A percentile compares a stretch with the other conserved stretches of the same genome.
These are phyloP conservation scores for zebrafish (Danio rerio) DNA, from an alignment of 2,113 vertebrate genomes.

Conservation along the genomic window GRCz12tu NC_133187.1:29416501-29417000, in stretches of 20 bases:
- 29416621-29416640: constrained; percentile 95
- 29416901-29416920: constrained; percentile 76
- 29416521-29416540: constrained; percentile 98
- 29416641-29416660: constrained; percentile 93
- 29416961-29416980: constrained; percentile 42
- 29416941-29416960: constrained; percentile 79
- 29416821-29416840: constrained; percentile 71
- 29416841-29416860: constrained; percentile 80
- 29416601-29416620: constrained; percentile 86
- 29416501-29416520: constrained; percentile 90
- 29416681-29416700: constrained; percentile 79
- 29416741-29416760: constrained; percentile 34
- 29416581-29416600: constrained; percentile 88
- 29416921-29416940: constrained; percentile 80
- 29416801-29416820: constrained; percentile 71
- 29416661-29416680: constrained; percentile 78
- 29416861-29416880: constrained; percentile 77
- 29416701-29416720: constrained; percentile 86
- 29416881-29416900: constrained; percentile 74
- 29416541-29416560: constrained; percentile 93
- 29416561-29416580: constrained; percentile 96
- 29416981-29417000: constrained; percentile 43
- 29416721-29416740: constrained; percentile 89
- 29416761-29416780: not conserved
- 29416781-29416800: constrained; percentile 75